Evolutionary conservation across 2,113 vertebrate genomes (phyloP), one percentile per base, ranked within the genome.

Genomic region (Heliornis fulica): DNA sequence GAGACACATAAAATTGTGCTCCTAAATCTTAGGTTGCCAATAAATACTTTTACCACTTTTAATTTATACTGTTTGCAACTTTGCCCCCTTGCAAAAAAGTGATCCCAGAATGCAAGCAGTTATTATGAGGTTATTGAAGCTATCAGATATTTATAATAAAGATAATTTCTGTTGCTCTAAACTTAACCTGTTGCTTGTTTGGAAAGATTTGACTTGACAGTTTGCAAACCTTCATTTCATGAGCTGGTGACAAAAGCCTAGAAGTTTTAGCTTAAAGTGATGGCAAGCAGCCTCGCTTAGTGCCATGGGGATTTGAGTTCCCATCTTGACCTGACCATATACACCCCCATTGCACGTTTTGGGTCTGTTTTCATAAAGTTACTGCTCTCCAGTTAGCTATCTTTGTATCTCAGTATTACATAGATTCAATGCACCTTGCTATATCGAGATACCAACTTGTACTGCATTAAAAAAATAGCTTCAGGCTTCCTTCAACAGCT

Each of bases 1-100:
- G 97, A 97, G 97, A 96, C 96, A 60, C 81, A 97, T 97, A 97
- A 97, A 98, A 96, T 59, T 23, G 61, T 87, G 69, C 92, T 96
- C 96, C 92, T 79, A 68, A 96, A 93, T 89, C 85, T 89, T 93
- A 15, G 53, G 36, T 20, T 80, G 51, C 91, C 94, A 90, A 89
- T 97, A 97, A 97, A 97, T 82, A 76, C 83, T 83, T 89, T 95
- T 92, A 84, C 91, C 45, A 9, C 28, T 90, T 95, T 84, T 82
- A 80, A 95, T 96, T 90, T 87, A 81, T 75, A 90, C 31, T 34
- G 7, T 34, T 23, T 78, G 88, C 3, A 26, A 61, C 85, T 29
- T 93, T 60, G 38, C 51, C 89, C 78, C 21, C 51, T 92, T 89
- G 60, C 54, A 29, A 40, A 61, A 89, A 88, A 95, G 54, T 50